Percentiles rank a stretch among this genome's conserved stretches.
Evolutionary conservation across 2,113 vertebrate species (phyloP).

Genomic region (Panthera uncia): DNA sequence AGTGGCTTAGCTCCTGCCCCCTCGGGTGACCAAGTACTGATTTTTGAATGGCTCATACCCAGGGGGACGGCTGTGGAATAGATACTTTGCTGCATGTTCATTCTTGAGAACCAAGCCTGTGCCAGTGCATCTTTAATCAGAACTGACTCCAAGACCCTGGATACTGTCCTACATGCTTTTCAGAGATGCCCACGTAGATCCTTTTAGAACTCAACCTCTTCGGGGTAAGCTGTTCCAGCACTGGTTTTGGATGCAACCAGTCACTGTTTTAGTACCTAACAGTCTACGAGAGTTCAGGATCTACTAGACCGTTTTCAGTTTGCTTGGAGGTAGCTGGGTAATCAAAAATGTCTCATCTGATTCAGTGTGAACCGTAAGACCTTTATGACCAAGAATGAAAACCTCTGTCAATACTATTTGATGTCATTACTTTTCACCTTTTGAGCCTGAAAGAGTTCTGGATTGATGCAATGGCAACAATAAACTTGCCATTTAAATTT

Average conservation of each 20-base stretch:
- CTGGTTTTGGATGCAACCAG: not conserved
- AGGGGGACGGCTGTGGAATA: not conserved
- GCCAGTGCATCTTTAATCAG: not conserved
- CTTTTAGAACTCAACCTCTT: not conserved
- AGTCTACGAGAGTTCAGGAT: not conserved
- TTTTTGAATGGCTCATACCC: not conserved
- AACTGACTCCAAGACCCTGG: not conserved
- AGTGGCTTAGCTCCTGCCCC: conserved; percentile 21
- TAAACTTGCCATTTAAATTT: conserved; percentile 16
- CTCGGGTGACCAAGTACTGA: not conserved
- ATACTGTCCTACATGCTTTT: conserved; percentile 5
- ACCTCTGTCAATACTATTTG: not conserved
- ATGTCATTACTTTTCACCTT: not conserved
- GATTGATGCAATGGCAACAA: conserved; percentile 49
- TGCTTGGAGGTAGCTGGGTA: not conserved
- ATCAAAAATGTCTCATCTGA: not conserved
- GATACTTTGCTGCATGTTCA: conserved; percentile 27
- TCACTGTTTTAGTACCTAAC: not conserved
- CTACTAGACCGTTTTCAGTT: not conserved
- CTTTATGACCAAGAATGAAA: conserved; percentile 10
- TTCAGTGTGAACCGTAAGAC: conserved; percentile 13
- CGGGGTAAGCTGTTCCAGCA: not conserved
- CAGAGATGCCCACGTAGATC: not conserved
- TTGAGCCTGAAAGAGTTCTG: conserved; percentile 26
- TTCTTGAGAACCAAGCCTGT: conserved; percentile 16